A percentile compares a stretch with the other conserved stretches of the same genome.
phyloP scores from a whole-genome alignment of 1,140 invertebrate genomes.

The Mercenaria mercenaria region DNA sequence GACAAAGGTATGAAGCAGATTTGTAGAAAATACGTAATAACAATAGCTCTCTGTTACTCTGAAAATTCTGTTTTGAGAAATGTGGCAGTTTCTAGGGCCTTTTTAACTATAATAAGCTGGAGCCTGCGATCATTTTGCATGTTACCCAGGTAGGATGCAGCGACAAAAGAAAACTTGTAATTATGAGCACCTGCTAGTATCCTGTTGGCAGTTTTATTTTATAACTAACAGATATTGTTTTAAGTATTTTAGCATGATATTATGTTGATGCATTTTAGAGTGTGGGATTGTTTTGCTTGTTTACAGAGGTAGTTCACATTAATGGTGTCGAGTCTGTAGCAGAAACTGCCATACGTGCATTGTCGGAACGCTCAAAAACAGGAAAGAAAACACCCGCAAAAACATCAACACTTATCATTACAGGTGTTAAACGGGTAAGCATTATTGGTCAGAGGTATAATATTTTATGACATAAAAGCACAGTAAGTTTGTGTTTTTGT shows the following conservation, averaged over 20 bases:
- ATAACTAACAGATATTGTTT: too few relatives aligned
- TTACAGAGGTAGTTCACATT: constrained; percentile 81
- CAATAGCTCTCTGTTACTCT: too few relatives aligned
- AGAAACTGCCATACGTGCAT: constrained; percentile 80
- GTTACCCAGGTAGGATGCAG: too few relatives aligned
- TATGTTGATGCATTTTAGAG: constrained; percentile 12
- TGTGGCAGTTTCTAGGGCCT: too few relatives aligned
- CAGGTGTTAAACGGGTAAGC: constrained; percentile 83
- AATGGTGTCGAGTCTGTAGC: constrained; percentile 82
- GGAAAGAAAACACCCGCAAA: constrained; percentile 74
- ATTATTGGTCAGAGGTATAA: neutral
- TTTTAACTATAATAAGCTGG: too few relatives aligned
- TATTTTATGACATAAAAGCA: neutral
- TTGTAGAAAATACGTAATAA: too few relatives aligned
- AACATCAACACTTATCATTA: constrained; percentile 83
- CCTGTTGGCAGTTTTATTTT: too few relatives aligned
- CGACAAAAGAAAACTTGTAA: too few relatives aligned
- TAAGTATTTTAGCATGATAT: constrained; percentile 25
- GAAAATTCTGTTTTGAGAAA: too few relatives aligned
- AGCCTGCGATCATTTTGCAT: too few relatives aligned
- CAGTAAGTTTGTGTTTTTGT: neutral
- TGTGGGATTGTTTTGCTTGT: constrained; percentile 65
- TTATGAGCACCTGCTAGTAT: too few relatives aligned
- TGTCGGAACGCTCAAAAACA: constrained; percentile 72
- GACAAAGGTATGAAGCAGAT: too few relatives aligned